Conservation (phyloP, 2,797 vertebrate genomes). For the Etheostoma perlongum region DNA sequence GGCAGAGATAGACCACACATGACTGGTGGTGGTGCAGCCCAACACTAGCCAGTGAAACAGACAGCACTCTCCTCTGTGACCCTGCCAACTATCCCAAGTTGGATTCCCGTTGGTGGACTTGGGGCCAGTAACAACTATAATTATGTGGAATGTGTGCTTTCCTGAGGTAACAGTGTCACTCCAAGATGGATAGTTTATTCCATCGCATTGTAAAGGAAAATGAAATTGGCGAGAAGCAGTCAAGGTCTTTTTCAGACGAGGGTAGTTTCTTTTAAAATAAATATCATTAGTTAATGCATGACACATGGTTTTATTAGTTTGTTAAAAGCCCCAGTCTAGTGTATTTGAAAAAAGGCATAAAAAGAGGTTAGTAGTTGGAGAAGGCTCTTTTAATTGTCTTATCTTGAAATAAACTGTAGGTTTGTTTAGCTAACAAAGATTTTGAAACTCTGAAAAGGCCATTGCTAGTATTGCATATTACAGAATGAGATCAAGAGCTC, state of each 20-base stretch:
- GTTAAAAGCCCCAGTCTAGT: constrained; percentile 31
- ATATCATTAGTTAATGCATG: constrained; percentile 63
- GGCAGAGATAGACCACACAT: constrained; percentile 80
- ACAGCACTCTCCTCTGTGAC: constrained; percentile 66
- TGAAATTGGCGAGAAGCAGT: constrained; percentile 69
- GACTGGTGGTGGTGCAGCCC: constrained; percentile 67
- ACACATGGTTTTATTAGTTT: constrained; percentile 57
- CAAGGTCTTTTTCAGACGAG: constrained; percentile 49
- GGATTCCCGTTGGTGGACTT: constrained; percentile 69
- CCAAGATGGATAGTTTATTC: constrained; percentile 79
- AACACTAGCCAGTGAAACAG: constrained; percentile 64
- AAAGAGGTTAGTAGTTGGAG: neutral
- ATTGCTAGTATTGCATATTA: neutral
- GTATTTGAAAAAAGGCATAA: constrained; percentile 6
- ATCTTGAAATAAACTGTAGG: constrained; percentile 9
- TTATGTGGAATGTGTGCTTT: constrained; percentile 84
- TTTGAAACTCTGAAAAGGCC: neutral
- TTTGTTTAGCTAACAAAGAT: neutral
- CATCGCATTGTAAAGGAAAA: constrained; percentile 76
- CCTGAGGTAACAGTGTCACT: constrained; percentile 79
- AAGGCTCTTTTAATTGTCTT: neutral
- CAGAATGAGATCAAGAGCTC: neutral
- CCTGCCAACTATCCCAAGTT: constrained; percentile 76
- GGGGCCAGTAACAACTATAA: constrained; percentile 83
- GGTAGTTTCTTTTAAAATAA: constrained; percentile 61